Percentiles rank a stretch among this genome's conserved stretches.
Conservation (phyloP, 2,888 invertebrate species). For the Marronus borbonicus region DNA sequence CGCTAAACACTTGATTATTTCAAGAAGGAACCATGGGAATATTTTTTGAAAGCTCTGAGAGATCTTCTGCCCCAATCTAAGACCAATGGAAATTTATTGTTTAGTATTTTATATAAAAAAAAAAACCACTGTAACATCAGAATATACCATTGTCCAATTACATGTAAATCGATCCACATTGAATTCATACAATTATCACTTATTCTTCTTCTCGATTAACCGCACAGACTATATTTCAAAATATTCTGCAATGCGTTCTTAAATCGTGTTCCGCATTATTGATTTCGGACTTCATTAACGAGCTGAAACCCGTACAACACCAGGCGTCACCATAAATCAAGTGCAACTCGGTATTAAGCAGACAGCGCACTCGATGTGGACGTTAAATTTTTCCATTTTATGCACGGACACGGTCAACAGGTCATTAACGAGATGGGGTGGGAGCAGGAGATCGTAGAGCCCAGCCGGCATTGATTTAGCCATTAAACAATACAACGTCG, state of each 20-base stretch:
- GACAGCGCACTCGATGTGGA: neutral
- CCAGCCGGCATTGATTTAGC: slow-evolving; percentile 5
- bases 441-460: neutral
- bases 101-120: too few relatives aligned
- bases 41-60: too few relatives aligned
- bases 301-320: slow-evolving; percentile 2
- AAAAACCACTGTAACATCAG: too few relatives aligned
- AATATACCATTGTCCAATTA: too few relatives aligned
- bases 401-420: slow-evolving; percentile 36
- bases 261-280: neutral
- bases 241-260: slow-evolving; percentile 14
- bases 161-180: too few relatives aligned
- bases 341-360: slow-evolving; percentile 25
- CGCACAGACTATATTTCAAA: neutral
- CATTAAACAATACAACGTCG: neutral
- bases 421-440: slow-evolving; percentile 24
- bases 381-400: slow-evolving; percentile 30
- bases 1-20: too few relatives aligned
- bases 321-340: slow-evolving; percentile 23
- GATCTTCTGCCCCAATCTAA: too few relatives aligned
- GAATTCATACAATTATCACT: too few relatives aligned
- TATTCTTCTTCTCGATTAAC: too few relatives aligned
- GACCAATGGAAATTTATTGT: too few relatives aligned
- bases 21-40: too few relatives aligned
- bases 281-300: slow-evolving; percentile 17